Evolutionary conservation across 2,113 vertebrate genomes (phyloP).

Genomic region (Xenus cinereus): DNA sequence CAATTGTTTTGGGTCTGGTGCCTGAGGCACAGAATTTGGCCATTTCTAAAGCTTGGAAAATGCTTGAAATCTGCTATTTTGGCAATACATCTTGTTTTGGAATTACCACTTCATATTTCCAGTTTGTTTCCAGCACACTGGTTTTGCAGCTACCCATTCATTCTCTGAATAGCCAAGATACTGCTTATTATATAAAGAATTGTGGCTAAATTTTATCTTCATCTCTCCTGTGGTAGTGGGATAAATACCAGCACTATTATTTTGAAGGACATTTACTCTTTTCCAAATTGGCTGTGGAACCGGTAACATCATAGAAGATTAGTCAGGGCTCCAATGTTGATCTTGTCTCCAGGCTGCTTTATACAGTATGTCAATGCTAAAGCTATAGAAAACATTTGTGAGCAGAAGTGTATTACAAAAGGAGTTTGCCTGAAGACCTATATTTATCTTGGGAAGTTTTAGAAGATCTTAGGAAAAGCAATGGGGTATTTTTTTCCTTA

Average conservation of each 20-base stretch:
- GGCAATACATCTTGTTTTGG: neutral
- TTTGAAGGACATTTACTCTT: neutral
- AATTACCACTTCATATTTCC: neutral
- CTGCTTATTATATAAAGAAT: neutral
- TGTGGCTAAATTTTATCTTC: neutral
- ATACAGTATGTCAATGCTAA: neutral
- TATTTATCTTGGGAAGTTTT: neutral
- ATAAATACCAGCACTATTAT: neutral
- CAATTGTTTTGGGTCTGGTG: neutral
- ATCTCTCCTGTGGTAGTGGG: neutral
- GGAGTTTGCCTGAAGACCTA: neutral
- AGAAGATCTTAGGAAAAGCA: neutral
- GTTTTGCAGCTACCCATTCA: neutral
- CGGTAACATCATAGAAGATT: neutral
- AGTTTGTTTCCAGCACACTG: neutral
- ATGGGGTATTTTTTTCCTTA: neutral
- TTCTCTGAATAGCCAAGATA: neutral
- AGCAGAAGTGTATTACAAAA: neutral
- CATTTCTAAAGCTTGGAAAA: neutral
- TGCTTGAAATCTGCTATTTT: neutral
- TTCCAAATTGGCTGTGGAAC: neutral
- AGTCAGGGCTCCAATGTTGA: neutral
- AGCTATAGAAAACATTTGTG: neutral
- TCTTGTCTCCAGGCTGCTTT: neutral
- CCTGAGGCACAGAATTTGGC: neutral